These are phyloP conservation scores for Stratiomys singularior DNA, from an alignment of 2,888 invertebrate species.

Conservation along the genomic window DNA sequence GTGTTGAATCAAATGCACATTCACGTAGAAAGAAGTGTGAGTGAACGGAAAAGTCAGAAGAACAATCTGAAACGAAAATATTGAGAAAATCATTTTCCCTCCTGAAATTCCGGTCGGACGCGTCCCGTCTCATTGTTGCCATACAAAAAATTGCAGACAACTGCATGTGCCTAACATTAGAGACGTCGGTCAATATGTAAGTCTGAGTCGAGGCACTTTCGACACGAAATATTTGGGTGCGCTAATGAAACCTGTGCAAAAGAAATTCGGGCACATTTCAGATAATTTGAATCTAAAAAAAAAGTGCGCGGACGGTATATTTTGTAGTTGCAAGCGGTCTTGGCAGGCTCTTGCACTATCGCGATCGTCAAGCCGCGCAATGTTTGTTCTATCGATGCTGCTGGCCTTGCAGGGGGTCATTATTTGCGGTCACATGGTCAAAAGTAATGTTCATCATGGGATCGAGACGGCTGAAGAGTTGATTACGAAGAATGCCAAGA, in stretches of 20 bases:
- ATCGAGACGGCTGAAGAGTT: constrained; percentile 25
- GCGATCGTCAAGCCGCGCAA: constrained; percentile 3
- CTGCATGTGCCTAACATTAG: not conserved
- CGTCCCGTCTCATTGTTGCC: not conserved
- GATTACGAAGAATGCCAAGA: constrained; percentile 20
- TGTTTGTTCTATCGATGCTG: constrained; percentile 47
- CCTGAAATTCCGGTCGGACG: constrained; percentile 10
- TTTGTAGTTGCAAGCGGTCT: not conserved
- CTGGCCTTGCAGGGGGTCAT: constrained; percentile 44
- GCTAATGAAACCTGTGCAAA: constrained; percentile 5
- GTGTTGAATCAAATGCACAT: not conserved
- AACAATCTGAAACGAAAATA: constrained; percentile 30
- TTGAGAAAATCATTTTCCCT: constrained; percentile 30
- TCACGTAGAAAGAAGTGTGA: not conserved
- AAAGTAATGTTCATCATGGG: constrained; percentile 45
- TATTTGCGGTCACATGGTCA: constrained; percentile 48
- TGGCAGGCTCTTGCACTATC: not conserved
- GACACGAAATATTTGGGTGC: not conserved
- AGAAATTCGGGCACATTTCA: not conserved
- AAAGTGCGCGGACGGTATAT: no score
- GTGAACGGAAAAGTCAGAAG: constrained; percentile 34
- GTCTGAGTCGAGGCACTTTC: not conserved
- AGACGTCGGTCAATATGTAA: constrained; percentile 4
- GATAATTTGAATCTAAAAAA: no score
- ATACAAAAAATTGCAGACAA: not conserved